Conservation (phyloP, 1,140 invertebrate species). For the Solenopsis invicta region DNA sequence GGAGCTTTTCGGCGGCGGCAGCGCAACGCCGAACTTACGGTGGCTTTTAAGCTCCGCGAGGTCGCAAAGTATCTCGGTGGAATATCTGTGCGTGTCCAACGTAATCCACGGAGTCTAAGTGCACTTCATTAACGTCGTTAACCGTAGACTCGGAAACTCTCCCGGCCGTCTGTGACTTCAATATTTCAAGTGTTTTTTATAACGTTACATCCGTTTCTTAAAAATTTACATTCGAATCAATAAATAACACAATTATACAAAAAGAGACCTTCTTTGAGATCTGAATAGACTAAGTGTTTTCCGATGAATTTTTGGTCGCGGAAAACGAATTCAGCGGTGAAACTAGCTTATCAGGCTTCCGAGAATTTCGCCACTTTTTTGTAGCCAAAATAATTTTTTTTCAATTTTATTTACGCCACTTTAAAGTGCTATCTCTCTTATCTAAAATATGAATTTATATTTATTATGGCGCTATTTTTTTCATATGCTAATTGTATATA, state of each 20-base stretch:
- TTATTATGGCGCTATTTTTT: too few species aligned
- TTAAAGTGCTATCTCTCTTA: too few species aligned
- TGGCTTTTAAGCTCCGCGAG: constrained; percentile 43
- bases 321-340: too few species aligned
- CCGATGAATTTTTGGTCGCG: too few species aligned
- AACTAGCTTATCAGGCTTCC: too few species aligned
- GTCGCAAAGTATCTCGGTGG: constrained; percentile 34
- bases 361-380: too few species aligned
- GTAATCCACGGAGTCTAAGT: constrained; percentile 41
- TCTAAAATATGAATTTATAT: too few species aligned
- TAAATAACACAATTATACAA: constrained; percentile 20
- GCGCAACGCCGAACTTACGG: constrained; percentile 27
- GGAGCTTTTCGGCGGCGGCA: constrained; percentile 35
- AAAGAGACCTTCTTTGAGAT: too few species aligned
- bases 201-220: neutral
- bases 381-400: too few species aligned
- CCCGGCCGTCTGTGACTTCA: constrained; percentile 15
- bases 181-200: constrained; percentile 12
- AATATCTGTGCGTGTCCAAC: constrained; percentile 40
- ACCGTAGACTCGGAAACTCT: constrained; percentile 14
- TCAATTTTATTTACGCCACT: too few species aligned
- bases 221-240: neutral
- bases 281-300: neutral
- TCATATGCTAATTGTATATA: too few species aligned
- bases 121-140: constrained; percentile 52